Evolutionary conservation across 2,888 invertebrate species (phyloP).

Genomic region (Torymus tubicola): DNA sequence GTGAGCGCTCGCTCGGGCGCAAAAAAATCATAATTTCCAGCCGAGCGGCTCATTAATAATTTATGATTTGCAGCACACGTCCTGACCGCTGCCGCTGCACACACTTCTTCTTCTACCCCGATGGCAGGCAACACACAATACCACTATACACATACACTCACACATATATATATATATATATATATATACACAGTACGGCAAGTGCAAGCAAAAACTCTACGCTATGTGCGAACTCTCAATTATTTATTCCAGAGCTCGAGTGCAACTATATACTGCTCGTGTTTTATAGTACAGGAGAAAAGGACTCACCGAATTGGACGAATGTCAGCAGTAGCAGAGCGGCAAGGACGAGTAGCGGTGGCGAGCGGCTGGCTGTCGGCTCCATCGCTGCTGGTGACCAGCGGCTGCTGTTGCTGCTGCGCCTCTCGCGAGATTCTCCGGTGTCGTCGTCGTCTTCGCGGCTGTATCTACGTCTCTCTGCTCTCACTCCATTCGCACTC

Average conservation of each 20-base stretch:
- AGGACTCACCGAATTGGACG: conserved; percentile 34
- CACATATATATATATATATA: too few relatives aligned
- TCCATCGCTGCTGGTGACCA: conserved; percentile 34
- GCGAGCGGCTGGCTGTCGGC: conserved; percentile 4
- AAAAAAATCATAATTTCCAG: conserved; percentile 33
- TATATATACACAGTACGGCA: too few relatives aligned
- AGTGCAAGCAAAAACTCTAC: too few relatives aligned
- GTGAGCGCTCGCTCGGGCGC: neutral
- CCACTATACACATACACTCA: too few relatives aligned
- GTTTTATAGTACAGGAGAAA: neutral
- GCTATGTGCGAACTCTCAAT: too few relatives aligned
- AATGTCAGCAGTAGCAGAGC: conserved; percentile 23
- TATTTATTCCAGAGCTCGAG: too few relatives aligned
- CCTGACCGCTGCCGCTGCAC: neutral
- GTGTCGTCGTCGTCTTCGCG: neutral
- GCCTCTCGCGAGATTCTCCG: conserved; percentile 31
- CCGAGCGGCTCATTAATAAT: conserved; percentile 40
- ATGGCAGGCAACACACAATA: neutral
- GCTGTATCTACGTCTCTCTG: conserved; percentile 1
- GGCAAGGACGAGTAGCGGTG: conserved; percentile 15
- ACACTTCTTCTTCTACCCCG: too few relatives aligned
- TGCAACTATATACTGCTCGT: too few relatives aligned
- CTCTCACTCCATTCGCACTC: conserved; percentile 35
- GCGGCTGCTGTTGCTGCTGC: conserved; percentile 4
- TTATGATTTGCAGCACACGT: conserved; percentile 36